Conservation (phyloP, 2,888 invertebrate genomes). For the Drosophila pullipes region DNA sequence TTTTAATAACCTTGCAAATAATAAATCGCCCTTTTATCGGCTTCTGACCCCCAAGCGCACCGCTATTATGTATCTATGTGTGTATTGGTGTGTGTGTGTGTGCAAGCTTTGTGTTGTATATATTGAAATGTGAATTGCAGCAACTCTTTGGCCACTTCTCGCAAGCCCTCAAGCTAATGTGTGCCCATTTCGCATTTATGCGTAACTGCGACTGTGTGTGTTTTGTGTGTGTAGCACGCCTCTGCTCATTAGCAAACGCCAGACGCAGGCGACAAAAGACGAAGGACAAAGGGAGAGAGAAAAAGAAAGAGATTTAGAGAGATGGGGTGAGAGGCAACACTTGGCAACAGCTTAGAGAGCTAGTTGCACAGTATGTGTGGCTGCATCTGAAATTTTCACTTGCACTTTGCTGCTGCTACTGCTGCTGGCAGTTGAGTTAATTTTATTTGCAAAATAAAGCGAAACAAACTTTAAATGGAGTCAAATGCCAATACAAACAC, state of each 20-base stretch:
- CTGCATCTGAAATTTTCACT: constrained; percentile 71
- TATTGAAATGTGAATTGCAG: constrained; percentile 21
- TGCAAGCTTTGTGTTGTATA: background rate
- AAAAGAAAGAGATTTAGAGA: background rate
- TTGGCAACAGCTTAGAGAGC: constrained; percentile 64
- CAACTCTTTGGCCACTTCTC: constrained; percentile 20
- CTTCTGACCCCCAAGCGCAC: constrained; percentile 8
- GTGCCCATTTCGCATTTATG: constrained; percentile 77
- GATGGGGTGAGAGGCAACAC: constrained; percentile 24
- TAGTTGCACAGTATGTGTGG: constrained; percentile 27
- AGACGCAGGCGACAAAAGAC: constrained; percentile 28
- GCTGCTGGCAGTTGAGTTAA: constrained; percentile 72
- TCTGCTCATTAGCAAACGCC: constrained; percentile 71
- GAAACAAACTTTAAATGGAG: constrained; percentile 81
- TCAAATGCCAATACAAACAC: constrained; percentile 77
- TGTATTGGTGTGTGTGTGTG: background rate
- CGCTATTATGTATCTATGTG: background rate
- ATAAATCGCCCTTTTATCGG: background rate
- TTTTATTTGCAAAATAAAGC: constrained; percentile 82
- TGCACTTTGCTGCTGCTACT: constrained; percentile 69
- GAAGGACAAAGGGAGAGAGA: constrained; percentile 21
- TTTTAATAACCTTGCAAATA: constrained; percentile 3
- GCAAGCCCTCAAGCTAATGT: constrained; percentile 73
- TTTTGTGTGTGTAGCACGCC: constrained; percentile 33
- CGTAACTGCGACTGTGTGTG: constrained; percentile 53